Base-by-base conservation (phyloP, 2,113 vertebrate genomes). In the Pterocles gutturalis region DNA sequence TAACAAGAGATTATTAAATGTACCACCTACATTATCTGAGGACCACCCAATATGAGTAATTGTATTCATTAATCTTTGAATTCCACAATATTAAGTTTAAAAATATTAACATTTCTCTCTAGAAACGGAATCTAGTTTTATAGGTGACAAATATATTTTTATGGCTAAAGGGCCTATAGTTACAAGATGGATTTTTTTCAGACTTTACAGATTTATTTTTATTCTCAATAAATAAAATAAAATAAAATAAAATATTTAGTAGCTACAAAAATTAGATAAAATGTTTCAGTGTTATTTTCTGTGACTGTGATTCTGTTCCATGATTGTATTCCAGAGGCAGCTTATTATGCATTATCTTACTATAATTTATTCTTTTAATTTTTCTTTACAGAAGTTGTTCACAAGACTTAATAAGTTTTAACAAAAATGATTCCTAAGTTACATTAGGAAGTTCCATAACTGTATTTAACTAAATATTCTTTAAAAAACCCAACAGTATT, bases 361-460 rank as follows among this genome's bases (percentile, higher is more conserved):
- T 25, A 12, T 70, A 73, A 43, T 60, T 87, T 97, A 96, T 97
- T 62, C 65, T 94, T 96, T 93, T 79, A 94, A 25, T 20, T 83
- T 91, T 96, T 96, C 95, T 95, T 94, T 94, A 91, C 61, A 90
- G 66, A 95, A 95, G 16, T 96, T 95, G 31, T 83, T 96, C 58
- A 88, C 80, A 95, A 95, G 67, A 95, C 89, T 94, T 87, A 82
- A 61, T 83, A 87, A 19, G 65, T 92, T 93, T 89, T 95, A 89
- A 94, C 80, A 46, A 38, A 83, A 96, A 66, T 86, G 43, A 94
- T 95, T 97, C 41, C 60, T 72, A 71, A 96, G 81, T 79, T 34
- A 77, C 2, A 4, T 95, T 89, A 93, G 51, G 94, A 96, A 95
- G 48, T 94, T 96, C 90, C 86, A 83, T 86, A 96, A 89, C 28